These are phyloP conservation scores for Pipa parva DNA, from an alignment of 2,113 vertebrate genomes.

Conservation along the genomic window DNA sequence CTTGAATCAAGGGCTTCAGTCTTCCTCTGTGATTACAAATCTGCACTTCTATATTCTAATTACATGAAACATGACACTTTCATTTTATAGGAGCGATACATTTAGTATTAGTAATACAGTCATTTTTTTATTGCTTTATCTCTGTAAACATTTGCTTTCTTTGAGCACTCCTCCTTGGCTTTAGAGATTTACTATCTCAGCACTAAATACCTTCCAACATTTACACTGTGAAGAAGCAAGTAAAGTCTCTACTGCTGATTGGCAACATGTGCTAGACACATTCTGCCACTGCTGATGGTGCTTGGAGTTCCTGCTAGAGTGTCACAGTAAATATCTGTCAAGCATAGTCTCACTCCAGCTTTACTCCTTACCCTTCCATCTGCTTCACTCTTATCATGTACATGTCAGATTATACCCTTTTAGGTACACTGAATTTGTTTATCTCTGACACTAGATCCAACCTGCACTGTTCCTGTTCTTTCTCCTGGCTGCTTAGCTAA, in stretches of 20 bases:
- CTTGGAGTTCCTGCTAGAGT: conserved; percentile 43
- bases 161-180: neutral
- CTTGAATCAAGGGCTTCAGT: neutral
- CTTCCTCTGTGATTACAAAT: neutral
- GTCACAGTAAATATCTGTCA: conserved; percentile 45
- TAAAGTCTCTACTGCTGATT: neutral
- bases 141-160: conserved; percentile 30
- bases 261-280: neutral
- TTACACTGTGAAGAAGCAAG: neutral
- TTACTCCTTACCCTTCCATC: conserved; percentile 60
- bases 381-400: conserved; percentile 71
- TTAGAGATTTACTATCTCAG: conserved; percentile 21
- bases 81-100: neutral
- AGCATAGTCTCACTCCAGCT: neutral
- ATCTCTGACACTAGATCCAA: conserved; percentile 50
- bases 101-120: neutral
- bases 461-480: conserved; percentile 13
- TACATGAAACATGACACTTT: neutral
- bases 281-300: conserved; percentile 21
- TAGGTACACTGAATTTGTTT: conserved; percentile 63
- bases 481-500: conserved; percentile 42
- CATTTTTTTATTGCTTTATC: conserved; percentile 9
- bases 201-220: conserved; percentile 4
- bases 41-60: neutral
- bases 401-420: conserved; percentile 73